phyloP scores from a whole-genome alignment of 2,797 vertebrate species.

The Hippocampus kuda region DNA sequence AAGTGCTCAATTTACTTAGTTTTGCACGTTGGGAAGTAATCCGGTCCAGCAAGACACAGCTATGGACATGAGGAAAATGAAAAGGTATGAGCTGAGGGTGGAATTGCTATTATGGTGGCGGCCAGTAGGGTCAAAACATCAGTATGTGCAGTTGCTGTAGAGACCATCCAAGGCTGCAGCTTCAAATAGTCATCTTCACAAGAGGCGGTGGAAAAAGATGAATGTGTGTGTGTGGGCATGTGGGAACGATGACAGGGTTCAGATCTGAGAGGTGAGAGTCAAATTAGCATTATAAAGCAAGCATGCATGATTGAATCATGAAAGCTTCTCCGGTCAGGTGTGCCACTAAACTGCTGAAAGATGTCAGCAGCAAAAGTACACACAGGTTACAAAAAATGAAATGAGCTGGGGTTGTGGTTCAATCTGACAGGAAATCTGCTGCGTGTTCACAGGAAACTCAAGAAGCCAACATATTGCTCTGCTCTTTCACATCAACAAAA shows the following conservation, averaged over 20 bases:
- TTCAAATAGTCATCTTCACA: conserved; percentile 40
- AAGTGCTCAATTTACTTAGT: not conserved
- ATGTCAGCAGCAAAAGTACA: conserved; percentile 3
- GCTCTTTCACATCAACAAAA: conserved; percentile 22
- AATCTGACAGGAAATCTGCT: conserved; percentile 37
- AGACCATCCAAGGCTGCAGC: conserved; percentile 47
- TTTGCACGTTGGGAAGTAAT: not conserved
- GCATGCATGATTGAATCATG: conserved; percentile 31
- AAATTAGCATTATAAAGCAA: conserved; percentile 40
- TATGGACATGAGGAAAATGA: not conserved
- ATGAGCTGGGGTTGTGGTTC: conserved; percentile 8
- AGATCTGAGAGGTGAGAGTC: conserved; percentile 55
- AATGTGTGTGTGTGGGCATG: conserved; percentile 26
- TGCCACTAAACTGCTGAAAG: conserved; percentile 4
- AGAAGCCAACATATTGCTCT: conserved; percentile 9
- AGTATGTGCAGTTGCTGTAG: conserved; percentile 45
- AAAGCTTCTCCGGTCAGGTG: not conserved
- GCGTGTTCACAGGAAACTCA: conserved; percentile 47
- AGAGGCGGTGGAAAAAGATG: conserved; percentile 10
- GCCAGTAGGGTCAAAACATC: conserved; percentile 35
- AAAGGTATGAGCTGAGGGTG: no score
- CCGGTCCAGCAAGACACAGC: not conserved
- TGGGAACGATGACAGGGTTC: conserved; percentile 37
- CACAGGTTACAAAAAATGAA: not conserved
- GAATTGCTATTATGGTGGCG: conserved; percentile 8